These are phyloP conservation scores for Carcharodon carcharias DNA, from an alignment of 2,797 vertebrate genomes.

Conservation along the genomic window DNA sequence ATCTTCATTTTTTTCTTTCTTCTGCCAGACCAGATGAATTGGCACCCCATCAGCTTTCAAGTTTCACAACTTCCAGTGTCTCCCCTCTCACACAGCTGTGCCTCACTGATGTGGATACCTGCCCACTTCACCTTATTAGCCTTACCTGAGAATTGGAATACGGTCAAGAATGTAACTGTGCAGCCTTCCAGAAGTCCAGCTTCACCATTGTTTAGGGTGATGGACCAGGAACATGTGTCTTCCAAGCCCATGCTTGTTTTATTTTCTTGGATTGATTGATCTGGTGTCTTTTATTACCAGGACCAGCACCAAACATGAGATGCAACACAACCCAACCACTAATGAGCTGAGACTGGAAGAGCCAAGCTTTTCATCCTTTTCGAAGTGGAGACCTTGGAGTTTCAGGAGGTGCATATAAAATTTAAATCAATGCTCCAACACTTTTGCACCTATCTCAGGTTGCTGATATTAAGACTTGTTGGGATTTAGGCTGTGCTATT, in stretches of 20 bases:
- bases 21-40: not conserved
- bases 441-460: not conserved
- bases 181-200: not conserved
- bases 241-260: not conserved
- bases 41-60: not conserved
- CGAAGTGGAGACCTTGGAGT: not conserved
- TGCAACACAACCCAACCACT: not conserved
- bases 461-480: not conserved
- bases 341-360: not conserved
- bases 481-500: not conserved
- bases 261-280: not conserved
- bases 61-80: not conserved
- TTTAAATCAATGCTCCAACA: not conserved
- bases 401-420: not conserved
- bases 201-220: not conserved
- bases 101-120: not conserved
- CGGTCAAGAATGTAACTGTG: not conserved
- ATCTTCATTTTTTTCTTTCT: not conserved
- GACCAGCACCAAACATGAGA: not conserved
- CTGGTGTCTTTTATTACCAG: not conserved
- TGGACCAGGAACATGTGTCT: too few relatives aligned
- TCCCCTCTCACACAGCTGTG: not conserved
- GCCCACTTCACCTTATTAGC: not conserved
- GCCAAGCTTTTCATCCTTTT: not conserved
- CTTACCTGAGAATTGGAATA: not conserved